Conservation (phyloP, 1,140 invertebrate species). For the Hylyphantes graminicola region DNA sequence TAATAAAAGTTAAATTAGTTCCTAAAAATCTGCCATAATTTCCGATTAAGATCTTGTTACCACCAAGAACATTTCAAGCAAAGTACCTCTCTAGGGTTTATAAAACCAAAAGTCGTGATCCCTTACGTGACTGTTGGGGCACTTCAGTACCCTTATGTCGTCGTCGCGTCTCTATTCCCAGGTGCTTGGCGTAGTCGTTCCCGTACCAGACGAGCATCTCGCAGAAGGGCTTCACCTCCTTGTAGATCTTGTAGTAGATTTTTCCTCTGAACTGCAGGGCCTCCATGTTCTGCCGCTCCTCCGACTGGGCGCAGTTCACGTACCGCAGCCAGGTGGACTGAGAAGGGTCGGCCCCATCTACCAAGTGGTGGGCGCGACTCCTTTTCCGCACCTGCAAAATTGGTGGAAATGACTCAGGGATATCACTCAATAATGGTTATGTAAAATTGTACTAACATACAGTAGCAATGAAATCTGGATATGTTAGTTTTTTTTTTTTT, state of each 20-base stretch:
- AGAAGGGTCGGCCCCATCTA: not conserved
- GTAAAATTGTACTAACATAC: not conserved
- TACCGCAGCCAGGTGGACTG: slow-evolving; percentile 74
- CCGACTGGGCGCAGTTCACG: slow-evolving; percentile 72
- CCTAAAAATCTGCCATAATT: too few relatives aligned
- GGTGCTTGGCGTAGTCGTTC: slow-evolving; percentile 12
- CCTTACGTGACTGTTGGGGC: not conserved
- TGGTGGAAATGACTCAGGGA: not conserved
- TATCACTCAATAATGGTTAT: too few relatives aligned
- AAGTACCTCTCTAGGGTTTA: too few relatives aligned
- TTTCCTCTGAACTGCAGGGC: slow-evolving; percentile 72
- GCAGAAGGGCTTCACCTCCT: slow-evolving; percentile 69
- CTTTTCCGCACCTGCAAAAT: not conserved
- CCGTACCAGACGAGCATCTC: slow-evolving; percentile 68
- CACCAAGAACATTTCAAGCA: too few relatives aligned
- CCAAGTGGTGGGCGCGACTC: slow-evolving; percentile 15
- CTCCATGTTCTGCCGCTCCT: slow-evolving; percentile 72
- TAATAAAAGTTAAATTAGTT: too few relatives aligned
- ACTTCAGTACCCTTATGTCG: too few relatives aligned
- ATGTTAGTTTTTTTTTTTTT: too few relatives aligned
- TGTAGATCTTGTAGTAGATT: slow-evolving; percentile 72
- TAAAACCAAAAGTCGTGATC: too few relatives aligned
- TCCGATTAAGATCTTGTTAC: too few relatives aligned
- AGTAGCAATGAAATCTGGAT: not conserved
- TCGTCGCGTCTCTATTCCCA: slow-evolving; percentile 14